Base-by-base conservation (phyloP, 1,140 invertebrate genomes). In the Listronotus bonariensis region DNA sequence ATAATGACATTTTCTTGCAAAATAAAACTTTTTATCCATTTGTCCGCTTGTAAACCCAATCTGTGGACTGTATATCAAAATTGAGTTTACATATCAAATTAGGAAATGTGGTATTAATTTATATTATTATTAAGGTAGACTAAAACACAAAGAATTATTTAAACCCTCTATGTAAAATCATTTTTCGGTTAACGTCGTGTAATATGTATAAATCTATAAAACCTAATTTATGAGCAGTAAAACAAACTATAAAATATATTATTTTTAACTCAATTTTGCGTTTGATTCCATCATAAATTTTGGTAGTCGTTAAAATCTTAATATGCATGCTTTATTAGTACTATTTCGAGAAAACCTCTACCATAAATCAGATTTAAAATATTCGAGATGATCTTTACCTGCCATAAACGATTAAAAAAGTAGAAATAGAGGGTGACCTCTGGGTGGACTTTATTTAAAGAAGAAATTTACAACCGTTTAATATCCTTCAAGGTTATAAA, bases 191-290 rank as follows among this genome's bases (percentile, higher is more conserved):
- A 49, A 31, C 18, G 46, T 49, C 46, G 46, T 31, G 46, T 49
- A 49, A 56, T 56, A 11, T n/a, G 34, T 60, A 49, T 56, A 64
- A 46, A 64, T 57, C 61, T 56, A 57, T 64, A 57, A 38, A 31
- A 32, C 18, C 17, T 64, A 52, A 64, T 64, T 64, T 64, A 64
- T 38, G 61, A 56, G 42, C 61, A 64, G 52, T 64, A 64, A 64
- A 64, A 64, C 46, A 41, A 56, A 41, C 61, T 46, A 64, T 64
- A 64, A 64, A 64, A 55, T 26, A 41, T 52, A 64, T 64, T 48
- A 55, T 64, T 64, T 64, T 64, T 64, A 64, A 64, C 61, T 64
- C 61, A 57, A 64, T 64, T 64, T 64, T 64, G 61, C 61, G 41
- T 64, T 64, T 64, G 61, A 64, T 64, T 64, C 26, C 61, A 20